Conservation (phyloP, 1,140 invertebrate species). For the Ylistrum balloti region DNA sequence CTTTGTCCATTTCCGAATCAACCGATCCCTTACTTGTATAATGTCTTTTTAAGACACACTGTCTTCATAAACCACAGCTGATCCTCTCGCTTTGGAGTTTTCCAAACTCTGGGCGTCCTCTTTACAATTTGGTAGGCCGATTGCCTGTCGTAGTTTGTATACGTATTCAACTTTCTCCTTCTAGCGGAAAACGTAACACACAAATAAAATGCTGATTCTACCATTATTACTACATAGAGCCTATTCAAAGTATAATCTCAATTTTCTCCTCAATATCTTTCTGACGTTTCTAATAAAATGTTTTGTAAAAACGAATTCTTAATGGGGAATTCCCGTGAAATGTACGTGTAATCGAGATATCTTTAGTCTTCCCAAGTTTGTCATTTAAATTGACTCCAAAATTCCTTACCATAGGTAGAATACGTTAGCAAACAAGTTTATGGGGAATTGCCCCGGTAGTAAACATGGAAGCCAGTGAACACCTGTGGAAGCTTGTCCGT, state of each 20-base stretch:
- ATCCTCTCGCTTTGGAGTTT: background rate
- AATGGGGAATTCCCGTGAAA: conserved; percentile 5
- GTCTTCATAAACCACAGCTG: background rate
- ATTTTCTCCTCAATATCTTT: conserved; percentile 40
- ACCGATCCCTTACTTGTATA: background rate
- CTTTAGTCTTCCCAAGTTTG: background rate
- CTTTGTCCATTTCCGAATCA: background rate
- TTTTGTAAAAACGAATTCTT: conserved; percentile 40
- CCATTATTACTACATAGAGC: conserved; percentile 22
- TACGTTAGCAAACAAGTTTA: conserved; percentile 38
- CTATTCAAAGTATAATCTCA: conserved; percentile 34
- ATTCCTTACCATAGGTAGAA: conserved; percentile 16
- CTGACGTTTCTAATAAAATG: conserved; percentile 39
- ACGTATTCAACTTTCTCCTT: conserved; percentile 23
- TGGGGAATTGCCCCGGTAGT: conserved; percentile 2
- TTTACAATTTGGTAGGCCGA: background rate
- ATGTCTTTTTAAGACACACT: background rate
- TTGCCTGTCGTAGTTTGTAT: background rate
- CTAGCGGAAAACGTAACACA: conserved; percentile 25
- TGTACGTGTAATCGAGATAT: conserved; percentile 9
- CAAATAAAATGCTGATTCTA: conserved; percentile 25
- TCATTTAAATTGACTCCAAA: conserved; percentile 40
- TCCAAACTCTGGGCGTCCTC: background rate
- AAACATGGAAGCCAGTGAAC: background rate
- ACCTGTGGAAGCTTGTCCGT: background rate